Conservation (phyloP, 2,113 vertebrate genomes). For the Psephotus haematonotus region DNA sequence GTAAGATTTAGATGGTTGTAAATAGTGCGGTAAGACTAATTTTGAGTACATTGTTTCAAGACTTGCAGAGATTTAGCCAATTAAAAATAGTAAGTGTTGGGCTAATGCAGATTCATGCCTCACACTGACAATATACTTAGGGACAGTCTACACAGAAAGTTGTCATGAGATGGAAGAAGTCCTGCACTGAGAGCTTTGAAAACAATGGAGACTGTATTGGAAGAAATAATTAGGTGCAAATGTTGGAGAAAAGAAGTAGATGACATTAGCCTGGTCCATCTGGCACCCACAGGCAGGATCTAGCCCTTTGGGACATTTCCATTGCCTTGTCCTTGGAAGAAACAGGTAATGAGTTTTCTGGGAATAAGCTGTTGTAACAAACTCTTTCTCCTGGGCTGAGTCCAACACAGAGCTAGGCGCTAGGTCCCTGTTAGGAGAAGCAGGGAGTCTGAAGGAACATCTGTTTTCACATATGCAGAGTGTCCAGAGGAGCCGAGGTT, state of each 20-base stretch:
- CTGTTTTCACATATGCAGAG: not conserved
- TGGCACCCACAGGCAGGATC: not conserved
- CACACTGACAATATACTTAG: fast-evolving
- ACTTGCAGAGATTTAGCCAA: not conserved
- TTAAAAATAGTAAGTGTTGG: not conserved
- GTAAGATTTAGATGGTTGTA: not conserved
- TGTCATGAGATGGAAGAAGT: not conserved
- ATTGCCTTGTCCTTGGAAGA: not conserved
- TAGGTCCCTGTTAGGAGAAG: not conserved
- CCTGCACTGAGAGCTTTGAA: not conserved
- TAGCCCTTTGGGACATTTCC: not conserved
- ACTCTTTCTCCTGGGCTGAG: not conserved
- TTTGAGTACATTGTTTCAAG: not conserved
- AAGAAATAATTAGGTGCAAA: not conserved
- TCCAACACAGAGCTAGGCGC: not conserved
- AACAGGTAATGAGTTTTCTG: not conserved
- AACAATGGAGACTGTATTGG: not conserved
- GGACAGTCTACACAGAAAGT: not conserved
- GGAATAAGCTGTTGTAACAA: not conserved
- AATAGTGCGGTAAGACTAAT: not conserved
- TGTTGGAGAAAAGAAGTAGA: not conserved
- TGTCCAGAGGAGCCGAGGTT: not conserved
- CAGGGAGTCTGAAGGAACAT: not conserved
- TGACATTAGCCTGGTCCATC: not conserved
- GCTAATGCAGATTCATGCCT: not conserved